These are phyloP conservation scores for Tenualosa thibaudeaui DNA, from an alignment of 2,797 vertebrate genomes.

Conservation along the genomic window DNA sequence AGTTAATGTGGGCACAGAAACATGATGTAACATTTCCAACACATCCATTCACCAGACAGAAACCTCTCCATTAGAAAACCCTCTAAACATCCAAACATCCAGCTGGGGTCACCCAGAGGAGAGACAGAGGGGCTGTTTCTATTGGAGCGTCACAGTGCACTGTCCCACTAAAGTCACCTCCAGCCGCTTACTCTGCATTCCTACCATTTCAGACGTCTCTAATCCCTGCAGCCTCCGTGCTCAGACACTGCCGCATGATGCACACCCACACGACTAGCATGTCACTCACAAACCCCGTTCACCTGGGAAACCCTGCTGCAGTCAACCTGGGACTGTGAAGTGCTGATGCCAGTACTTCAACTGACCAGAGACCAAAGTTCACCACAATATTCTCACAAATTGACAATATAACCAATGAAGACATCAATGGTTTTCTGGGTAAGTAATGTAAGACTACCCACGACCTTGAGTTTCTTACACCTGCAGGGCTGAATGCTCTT, in stretches of 20 bases:
- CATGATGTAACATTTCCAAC: not conserved
- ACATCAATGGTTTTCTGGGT: not conserved
- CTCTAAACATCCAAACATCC: not conserved
- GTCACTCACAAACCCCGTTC: not conserved
- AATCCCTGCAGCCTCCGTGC: conserved; percentile 15
- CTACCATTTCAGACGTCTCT: not conserved
- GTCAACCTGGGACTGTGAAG: not conserved
- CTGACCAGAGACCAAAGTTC: not conserved
- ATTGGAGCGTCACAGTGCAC: not conserved
- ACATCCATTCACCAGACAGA: not conserved
- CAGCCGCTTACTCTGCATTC: not conserved
- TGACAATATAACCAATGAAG: not conserved
- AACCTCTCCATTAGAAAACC: not conserved
- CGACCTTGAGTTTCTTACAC: not conserved
- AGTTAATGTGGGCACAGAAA: not conserved
- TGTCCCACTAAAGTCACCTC: conserved; percentile 12
- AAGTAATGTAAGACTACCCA: conserved; percentile 28
- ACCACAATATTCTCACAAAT: not conserved
- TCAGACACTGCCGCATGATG: not conserved
- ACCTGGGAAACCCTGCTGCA: not conserved
- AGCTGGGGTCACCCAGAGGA: not conserved
- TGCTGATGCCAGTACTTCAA: not conserved
- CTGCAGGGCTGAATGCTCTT: not conserved
- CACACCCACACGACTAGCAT: not conserved
- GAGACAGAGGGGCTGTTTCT: not conserved